phyloP scores from a whole-genome alignment of 2,797 vertebrate genomes.

The Enteromius argenteus region DNA sequence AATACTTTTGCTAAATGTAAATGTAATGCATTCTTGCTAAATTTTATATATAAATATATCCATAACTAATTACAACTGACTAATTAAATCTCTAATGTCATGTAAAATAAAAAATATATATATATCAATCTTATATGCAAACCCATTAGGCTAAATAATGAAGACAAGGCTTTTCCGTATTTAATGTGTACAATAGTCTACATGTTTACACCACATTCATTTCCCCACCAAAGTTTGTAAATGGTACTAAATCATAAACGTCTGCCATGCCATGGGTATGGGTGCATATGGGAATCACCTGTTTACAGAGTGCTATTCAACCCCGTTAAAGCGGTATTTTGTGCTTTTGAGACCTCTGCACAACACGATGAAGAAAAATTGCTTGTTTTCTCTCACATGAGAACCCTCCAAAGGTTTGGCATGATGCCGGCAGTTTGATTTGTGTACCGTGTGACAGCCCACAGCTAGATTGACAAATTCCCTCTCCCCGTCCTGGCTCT shows the following conservation, averaged over 20 bases:
- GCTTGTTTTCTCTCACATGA: constrained; percentile 33
- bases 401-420: constrained; percentile 49
- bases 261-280: constrained; percentile 20
- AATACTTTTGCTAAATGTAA: too few relatives aligned
- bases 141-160: constrained; percentile 43
- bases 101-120: not conserved
- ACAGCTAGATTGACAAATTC: constrained; percentile 43
- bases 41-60: too few relatives aligned
- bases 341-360: constrained; percentile 31
- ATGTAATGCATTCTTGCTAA: too few relatives aligned
- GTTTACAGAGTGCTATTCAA: constrained; percentile 30
- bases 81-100: not conserved
- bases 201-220: constrained; percentile 34
- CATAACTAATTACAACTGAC: too few relatives aligned
- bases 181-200: constrained; percentile 23
- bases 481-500: constrained; percentile 33
- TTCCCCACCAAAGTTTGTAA: constrained; percentile 38
- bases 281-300: constrained; percentile 42
- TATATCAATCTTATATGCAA: not conserved
- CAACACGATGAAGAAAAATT: constrained; percentile 29
- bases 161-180: constrained; percentile 37
- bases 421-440: constrained; percentile 22
- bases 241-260: constrained; percentile 38
- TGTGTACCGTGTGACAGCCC: constrained; percentile 41
- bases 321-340: constrained; percentile 23